Evolutionary conservation across 2,888 invertebrate genomes (phyloP).

Genomic region (Muschampia plurimacula): DNA sequence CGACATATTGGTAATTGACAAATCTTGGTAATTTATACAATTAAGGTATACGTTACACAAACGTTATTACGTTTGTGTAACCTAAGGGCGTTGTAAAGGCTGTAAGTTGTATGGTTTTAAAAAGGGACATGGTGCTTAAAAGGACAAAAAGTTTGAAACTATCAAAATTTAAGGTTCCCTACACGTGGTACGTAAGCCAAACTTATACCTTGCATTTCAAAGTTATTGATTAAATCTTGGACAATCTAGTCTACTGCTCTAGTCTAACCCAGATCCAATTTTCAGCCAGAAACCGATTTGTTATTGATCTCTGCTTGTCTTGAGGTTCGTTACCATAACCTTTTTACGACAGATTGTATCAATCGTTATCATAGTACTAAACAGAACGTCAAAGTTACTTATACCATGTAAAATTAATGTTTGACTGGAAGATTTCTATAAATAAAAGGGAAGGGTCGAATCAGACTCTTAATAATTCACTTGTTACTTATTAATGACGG

Average conservation of each 20-base stretch:
- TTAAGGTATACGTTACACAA: no score
- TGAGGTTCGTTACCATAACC: no score
- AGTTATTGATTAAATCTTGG: neutral
- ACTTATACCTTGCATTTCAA: no score
- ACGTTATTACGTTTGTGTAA: neutral
- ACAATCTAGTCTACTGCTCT: neutral
- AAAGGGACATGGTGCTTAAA: neutral
- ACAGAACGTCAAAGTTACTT: neutral
- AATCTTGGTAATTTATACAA: slow-evolving; percentile 19
- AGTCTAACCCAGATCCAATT: neutral
- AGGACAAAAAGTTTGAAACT: neutral
- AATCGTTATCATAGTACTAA: neutral
- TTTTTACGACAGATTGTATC: neutral
- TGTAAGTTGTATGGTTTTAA: neutral
- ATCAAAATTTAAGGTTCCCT: no score
- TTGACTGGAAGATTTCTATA: slow-evolving; percentile 11
- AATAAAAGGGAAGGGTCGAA: slow-evolving; percentile 49
- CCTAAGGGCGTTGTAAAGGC: neutral
- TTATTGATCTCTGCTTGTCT: neutral
- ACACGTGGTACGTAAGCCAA: no score
- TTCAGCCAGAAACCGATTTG: neutral
- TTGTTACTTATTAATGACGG: slow-evolving; percentile 69
- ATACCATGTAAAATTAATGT: slow-evolving; percentile 6
- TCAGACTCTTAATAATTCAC: slow-evolving; percentile 67
- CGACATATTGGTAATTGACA: slow-evolving; percentile 30